A percentile compares a stretch with the other conserved stretches of the same genome.
These are phyloP conservation scores for Tokudaia muenninki DNA, from an alignment of 2,797 vertebrate species.

Conservation along the genomic window DNA sequence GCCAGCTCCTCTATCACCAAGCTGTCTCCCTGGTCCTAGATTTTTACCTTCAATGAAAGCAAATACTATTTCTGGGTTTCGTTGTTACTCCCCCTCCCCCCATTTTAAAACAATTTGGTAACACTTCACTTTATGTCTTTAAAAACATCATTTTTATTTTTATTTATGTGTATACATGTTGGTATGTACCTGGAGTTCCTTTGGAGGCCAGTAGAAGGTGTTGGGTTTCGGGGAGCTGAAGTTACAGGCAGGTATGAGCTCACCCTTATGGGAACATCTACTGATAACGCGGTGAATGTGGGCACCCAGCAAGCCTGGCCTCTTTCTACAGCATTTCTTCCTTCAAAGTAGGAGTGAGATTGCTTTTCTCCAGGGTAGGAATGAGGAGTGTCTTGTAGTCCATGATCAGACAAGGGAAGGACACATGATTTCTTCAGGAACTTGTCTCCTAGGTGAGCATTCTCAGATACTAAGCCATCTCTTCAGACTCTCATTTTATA, in stretches of 20 bases:
- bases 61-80: neutral
- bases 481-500: neutral
- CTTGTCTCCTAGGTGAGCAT: neutral
- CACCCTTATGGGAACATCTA: neutral
- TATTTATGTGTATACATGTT: neutral
- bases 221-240: neutral
- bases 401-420: neutral
- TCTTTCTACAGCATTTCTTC: neutral
- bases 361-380: neutral
- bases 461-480: too few species aligned
- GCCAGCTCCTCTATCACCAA: neutral
- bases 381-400: neutral
- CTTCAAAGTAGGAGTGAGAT: neutral
- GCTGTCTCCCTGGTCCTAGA: neutral
- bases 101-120: neutral
- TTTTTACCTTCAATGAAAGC: neutral
- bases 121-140: slow-evolving; percentile 16
- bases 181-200: too few species aligned
- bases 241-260: neutral
- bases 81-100: neutral
- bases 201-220: neutral
- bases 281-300: too few species aligned
- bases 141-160: neutral
- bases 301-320: neutral
- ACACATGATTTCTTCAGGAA: neutral